A percentile compares a stretch with the other conserved stretches of the same genome.
phyloP scores from a whole-genome alignment of 2,113 vertebrate genomes.

The Promerops cafer region DNA sequence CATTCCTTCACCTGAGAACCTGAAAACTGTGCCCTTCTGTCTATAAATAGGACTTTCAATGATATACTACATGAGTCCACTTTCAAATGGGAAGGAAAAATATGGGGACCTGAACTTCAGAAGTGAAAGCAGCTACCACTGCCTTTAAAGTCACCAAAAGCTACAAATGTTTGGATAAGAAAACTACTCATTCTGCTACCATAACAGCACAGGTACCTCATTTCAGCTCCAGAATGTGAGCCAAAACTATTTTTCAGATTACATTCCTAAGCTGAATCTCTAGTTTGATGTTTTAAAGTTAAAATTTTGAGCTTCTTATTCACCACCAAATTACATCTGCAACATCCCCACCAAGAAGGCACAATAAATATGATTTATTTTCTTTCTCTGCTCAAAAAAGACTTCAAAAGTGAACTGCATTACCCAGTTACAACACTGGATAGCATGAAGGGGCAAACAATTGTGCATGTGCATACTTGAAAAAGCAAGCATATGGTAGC shows the following conservation, averaged over 20 bases:
- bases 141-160: background rate
- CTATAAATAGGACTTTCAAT: background rate
- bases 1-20: background rate
- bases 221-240: background rate
- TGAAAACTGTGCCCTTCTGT: background rate
- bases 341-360: background rate
- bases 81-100: background rate
- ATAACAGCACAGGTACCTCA: background rate
- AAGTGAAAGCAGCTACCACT: background rate
- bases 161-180: background rate
- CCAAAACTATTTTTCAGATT: background rate
- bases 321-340: background rate
- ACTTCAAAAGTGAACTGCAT: background rate
- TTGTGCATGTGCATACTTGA: background rate
- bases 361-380: background rate
- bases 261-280: background rate
- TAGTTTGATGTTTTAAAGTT: background rate
- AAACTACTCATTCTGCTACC: background rate
- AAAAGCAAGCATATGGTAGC: background rate
- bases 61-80: background rate
- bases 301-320: background rate
- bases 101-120: background rate
- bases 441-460: conserved; percentile 6
- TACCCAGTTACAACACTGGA: conserved; percentile 17
- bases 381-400: background rate